These are phyloP conservation scores for Junonia oenone DNA, from an alignment of 2,888 invertebrate species.

Conservation along the genomic window DNA sequence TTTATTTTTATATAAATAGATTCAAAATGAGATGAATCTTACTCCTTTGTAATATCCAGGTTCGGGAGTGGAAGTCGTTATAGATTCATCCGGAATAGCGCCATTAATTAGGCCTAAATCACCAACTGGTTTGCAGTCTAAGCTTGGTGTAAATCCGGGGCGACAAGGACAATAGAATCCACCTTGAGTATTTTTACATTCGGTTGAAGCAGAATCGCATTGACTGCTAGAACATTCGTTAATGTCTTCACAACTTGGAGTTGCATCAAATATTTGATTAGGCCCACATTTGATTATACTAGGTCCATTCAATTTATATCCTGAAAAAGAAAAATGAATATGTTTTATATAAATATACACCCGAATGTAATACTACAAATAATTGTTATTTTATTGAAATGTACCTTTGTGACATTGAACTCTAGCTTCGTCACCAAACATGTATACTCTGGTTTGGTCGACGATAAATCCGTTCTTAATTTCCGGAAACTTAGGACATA, in stretches of 20 bases:
- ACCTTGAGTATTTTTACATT: slow-evolving; percentile 92
- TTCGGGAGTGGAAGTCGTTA: slow-evolving; percentile 90
- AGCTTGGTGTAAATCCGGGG: slow-evolving; percentile 88
- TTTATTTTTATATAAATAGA: not conserved
- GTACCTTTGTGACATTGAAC: slow-evolving; percentile 91
- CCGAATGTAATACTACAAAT: not conserved
- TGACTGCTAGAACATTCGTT: slow-evolving; percentile 94
- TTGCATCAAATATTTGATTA: slow-evolving; percentile 89
- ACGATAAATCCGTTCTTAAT: slow-evolving; percentile 93
- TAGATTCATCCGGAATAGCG: slow-evolving; percentile 93
- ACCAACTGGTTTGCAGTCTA: slow-evolving; percentile 93
- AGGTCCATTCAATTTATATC: slow-evolving; percentile 90
- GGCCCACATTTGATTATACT: slow-evolving; percentile 91
- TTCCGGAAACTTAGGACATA: slow-evolving; percentile 86
- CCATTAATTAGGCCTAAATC: slow-evolving; percentile 93
- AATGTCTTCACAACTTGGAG: slow-evolving; percentile 94
- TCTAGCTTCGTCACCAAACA: slow-evolving; percentile 92
- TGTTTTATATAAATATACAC: not conserved
- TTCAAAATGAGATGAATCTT: slow-evolving; percentile 43
- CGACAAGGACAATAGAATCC: slow-evolving; percentile 94
- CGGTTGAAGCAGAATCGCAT: slow-evolving; percentile 93
- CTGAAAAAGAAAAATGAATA: slow-evolving; percentile 50
- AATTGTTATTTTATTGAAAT: not conserved
- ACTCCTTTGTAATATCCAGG: slow-evolving; percentile 90
- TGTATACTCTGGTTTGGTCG: slow-evolving; percentile 87